Conservation (phyloP, 2,113 vertebrate species). For the Raphicerus campestris region DNA sequence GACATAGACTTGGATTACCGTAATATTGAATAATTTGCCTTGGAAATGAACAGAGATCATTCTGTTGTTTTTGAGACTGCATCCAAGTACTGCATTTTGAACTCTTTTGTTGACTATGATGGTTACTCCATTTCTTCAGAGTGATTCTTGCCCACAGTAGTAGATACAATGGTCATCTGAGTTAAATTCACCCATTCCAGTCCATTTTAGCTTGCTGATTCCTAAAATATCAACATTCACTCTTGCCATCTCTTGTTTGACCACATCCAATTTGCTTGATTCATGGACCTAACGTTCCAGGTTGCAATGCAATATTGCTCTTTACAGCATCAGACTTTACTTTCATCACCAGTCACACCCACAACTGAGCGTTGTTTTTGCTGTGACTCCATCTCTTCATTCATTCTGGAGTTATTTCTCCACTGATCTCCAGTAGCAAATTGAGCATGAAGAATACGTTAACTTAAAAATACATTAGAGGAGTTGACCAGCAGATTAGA, state of each 20-base stretch:
- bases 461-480: background rate
- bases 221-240: background rate
- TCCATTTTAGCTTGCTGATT: background rate
- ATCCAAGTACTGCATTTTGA: background rate
- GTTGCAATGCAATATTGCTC: background rate
- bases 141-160: background rate
- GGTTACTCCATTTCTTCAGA: background rate
- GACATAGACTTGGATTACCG: background rate
- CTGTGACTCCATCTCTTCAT: background rate
- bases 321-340: background rate
- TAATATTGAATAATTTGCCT: background rate
- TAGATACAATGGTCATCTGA: background rate
- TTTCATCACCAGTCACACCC: background rate
- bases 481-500: background rate
- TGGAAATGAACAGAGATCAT: background rate
- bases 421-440: background rate
- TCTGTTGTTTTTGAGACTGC: background rate
- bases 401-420: background rate
- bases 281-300: background rate
- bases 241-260: background rate
- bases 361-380: background rate
- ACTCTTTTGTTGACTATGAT: background rate
- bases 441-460: background rate
- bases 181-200: background rate
- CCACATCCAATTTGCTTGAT: background rate